These are phyloP conservation scores for Nephotettix cincticeps DNA, from an alignment of 1,140 invertebrate species.

Conservation along the genomic window DNA sequence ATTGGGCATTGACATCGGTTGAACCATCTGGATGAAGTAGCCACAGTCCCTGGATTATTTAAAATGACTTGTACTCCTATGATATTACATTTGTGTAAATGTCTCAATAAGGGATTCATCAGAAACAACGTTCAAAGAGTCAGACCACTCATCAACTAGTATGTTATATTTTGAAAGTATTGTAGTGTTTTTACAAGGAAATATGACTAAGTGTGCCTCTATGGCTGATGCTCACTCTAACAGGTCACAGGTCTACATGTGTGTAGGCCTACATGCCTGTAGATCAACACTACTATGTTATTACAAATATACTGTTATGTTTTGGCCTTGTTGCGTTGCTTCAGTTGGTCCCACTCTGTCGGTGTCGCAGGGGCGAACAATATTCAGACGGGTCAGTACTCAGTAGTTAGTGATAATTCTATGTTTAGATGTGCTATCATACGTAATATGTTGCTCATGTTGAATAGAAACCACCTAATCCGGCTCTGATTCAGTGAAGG, in stretches of 20 bases:
- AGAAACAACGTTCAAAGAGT: too few relatives aligned
- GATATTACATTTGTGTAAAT: too few relatives aligned
- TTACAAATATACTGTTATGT: conserved; percentile 23
- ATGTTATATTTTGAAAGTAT: neutral
- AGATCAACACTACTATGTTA: conserved; percentile 3
- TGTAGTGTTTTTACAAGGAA: conserved; percentile 10
- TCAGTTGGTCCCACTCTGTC: too few relatives aligned
- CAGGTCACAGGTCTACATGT: neutral
- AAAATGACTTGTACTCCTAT: too few relatives aligned
- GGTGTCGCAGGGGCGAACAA: too few relatives aligned
- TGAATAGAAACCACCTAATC: neutral
- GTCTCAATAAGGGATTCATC: too few relatives aligned
- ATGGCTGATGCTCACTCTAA: neutral
- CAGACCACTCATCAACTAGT: too few relatives aligned
- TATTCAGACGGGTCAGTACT: neutral
- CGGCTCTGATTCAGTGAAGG: conserved; percentile 8
- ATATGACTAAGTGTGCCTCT: neutral
- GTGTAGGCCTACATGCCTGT: neutral
- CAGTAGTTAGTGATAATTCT: neutral
- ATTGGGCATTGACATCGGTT: too few relatives aligned
- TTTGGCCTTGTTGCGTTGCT: neutral
- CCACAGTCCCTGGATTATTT: too few relatives aligned
- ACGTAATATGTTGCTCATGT: neutral
- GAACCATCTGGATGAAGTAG: too few relatives aligned
- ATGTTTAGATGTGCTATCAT: conserved; percentile 6